Evolutionary conservation across 23 tunicate genomes (phyloP).

Genomic region (Trididemnum miniatum): DNA sequence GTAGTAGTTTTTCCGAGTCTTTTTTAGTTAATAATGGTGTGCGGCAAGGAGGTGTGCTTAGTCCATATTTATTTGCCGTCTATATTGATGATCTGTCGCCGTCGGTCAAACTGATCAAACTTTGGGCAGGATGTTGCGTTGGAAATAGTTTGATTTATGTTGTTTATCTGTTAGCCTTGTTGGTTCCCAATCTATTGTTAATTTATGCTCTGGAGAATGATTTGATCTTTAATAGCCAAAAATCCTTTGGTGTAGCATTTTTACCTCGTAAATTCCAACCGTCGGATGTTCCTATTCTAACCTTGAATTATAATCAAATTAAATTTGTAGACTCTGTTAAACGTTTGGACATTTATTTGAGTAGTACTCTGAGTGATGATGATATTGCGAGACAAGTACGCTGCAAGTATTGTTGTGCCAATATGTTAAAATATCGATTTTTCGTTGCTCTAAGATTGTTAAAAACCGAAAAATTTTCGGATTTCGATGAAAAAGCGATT

Average conservation of each 20-base stretch:
- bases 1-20: background rate
- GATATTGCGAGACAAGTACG: too few relatives aligned
- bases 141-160: background rate
- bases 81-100: constrained; percentile 9
- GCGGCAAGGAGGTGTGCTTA: constrained; percentile 10
- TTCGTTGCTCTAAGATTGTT: too few relatives aligned
- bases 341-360: background rate
- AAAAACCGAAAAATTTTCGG: too few relatives aligned
- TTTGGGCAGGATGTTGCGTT: background rate
- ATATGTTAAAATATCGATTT: too few relatives aligned
- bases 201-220: background rate
- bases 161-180: background rate
- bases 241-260: background rate
- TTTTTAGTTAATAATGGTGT: background rate
- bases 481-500: too few relatives aligned
- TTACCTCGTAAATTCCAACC: background rate
- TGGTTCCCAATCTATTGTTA: background rate
- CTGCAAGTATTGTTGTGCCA: too few relatives aligned
- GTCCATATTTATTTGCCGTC: constrained; percentile 5
- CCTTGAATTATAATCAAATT: background rate
- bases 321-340: background rate
- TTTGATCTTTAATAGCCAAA: background rate
- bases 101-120: background rate
- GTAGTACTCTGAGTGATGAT: too few relatives aligned
- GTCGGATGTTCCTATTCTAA: background rate